Base-by-base conservation (phyloP, 1,140 invertebrate genomes). In the Polypedilum vanderplanki region DNA sequence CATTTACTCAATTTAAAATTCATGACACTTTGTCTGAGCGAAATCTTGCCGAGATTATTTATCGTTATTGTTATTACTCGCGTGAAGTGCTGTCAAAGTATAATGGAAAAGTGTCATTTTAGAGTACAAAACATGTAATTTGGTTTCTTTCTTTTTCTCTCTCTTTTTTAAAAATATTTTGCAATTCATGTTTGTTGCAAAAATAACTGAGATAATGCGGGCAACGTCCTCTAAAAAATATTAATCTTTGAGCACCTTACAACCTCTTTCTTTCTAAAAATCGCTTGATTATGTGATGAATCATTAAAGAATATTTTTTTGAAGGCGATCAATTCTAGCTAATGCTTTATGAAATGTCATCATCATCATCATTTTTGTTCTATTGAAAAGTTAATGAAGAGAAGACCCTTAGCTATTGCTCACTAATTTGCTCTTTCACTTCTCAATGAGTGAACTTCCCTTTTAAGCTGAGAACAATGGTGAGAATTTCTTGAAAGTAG, bases 391-490 rank as follows among this genome's bases (percentile, higher is more conserved):
- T 4, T 57, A 57, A 57, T 57, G 46, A 57, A 57, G 46, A 57
- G 12, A 57, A 57, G 46, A 57, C 46, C 46, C 46, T 57, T 57
- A n/a, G 46, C 46, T 15, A 15, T 57, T 57, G 12, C n/a, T 57
- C 46, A 57, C 46, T 57, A 57, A 33, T n/a, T n/a, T 57, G 46
- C 46, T 57, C 46, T 57, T 57, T 57, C 46, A 57, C 46, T 22
- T 22, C 18, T 22, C 17, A 70, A 70, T 70, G 65, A 20, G 18
- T 70, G 65, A 22, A 70, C 65, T 70, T 70, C 65, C 65, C 46
- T 57, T 57, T 70, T 70, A 18, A 70, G 7, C 65, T 18, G 65
- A 70, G 24, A 70, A 70, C 65, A 70, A 70, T 70, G 20, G 65
- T 70, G 65, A 10, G 65, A 70, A 70, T 18, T 9, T 70, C 9